These are phyloP conservation scores for Brachionus sp. DNA, from an alignment of 1,140 invertebrate genomes.

Conservation along the genomic window DNA sequence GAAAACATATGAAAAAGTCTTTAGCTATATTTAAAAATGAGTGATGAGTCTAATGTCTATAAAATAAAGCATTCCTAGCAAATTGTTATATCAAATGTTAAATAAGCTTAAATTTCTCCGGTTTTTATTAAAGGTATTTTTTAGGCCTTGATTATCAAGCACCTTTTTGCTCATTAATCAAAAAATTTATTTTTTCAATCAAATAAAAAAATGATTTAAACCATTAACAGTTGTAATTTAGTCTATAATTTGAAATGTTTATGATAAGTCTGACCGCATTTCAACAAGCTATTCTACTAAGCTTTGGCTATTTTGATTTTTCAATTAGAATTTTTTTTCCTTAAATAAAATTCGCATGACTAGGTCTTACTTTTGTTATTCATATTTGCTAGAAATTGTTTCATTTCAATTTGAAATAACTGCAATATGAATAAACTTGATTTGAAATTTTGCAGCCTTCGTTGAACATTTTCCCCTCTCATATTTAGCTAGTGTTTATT, in stretches of 20 bases:
- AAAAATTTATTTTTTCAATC: neutral
- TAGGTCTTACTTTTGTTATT: neutral
- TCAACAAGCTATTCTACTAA: neutral
- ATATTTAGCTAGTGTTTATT: neutral
- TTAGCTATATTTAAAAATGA: neutral
- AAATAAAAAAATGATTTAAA: neutral
- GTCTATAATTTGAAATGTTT: neutral
- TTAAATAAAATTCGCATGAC: neutral
- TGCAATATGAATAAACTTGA: neutral
- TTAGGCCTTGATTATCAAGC: neutral
- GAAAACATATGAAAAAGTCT: neutral
- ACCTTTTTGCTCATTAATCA: neutral
- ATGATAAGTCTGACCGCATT: slow-evolving; percentile 1
- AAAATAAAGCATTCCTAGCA: neutral
- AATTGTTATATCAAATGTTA: neutral
- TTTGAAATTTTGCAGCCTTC: neutral
- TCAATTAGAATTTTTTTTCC: neutral
- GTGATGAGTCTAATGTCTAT: neutral
- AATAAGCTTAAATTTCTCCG: neutral
- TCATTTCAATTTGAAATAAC: neutral
- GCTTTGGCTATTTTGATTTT: neutral
- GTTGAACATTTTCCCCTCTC: neutral
- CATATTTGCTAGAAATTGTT: neutral
- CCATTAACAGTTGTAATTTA: slow-evolving; percentile 29
- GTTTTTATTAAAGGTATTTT: neutral